These are phyloP conservation scores for Leptopilina syphax DNA, from an alignment of 2,888 invertebrate species.

Conservation along the genomic window DNA sequence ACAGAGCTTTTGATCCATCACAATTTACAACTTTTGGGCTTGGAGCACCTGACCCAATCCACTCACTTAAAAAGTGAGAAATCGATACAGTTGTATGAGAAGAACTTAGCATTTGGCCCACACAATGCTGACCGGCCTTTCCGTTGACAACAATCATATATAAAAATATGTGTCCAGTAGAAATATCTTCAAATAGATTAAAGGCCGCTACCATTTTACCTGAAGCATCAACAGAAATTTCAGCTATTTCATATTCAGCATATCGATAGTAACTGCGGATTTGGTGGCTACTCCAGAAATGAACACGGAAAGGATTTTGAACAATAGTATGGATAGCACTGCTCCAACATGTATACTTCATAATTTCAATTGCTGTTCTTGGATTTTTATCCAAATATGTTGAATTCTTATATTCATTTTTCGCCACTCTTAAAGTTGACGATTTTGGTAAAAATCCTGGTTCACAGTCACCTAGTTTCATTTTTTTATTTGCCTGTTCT, in stretches of 20 bases:
- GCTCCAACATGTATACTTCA: not conserved
- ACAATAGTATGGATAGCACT: constrained; percentile 16
- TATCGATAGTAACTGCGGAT: not conserved
- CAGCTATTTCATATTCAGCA: not conserved
- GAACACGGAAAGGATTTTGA: not conserved
- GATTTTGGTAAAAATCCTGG: not conserved
- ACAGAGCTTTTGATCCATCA: not conserved
- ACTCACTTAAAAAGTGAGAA: not conserved
- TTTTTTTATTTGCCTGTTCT: not conserved
- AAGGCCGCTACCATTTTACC: not conserved
- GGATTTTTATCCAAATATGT: not conserved
- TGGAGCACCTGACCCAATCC: not conserved
- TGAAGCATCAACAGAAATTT: constrained; percentile 10
- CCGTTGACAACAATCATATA: constrained; percentile 17
- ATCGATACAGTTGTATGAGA: not conserved
- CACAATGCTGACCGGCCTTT: not conserved
- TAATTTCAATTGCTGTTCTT: not conserved
- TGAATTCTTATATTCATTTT: not conserved
- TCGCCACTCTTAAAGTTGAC: constrained; percentile 10
- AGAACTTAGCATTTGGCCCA: not conserved
- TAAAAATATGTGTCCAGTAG: not conserved
- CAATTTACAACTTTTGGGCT: constrained; percentile 2
- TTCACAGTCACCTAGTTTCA: not conserved
- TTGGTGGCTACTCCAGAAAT: constrained; percentile 6
- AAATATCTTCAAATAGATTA: not conserved